Conservation (phyloP, 2,797 vertebrate genomes). For the Ceryle rudis region DNA sequence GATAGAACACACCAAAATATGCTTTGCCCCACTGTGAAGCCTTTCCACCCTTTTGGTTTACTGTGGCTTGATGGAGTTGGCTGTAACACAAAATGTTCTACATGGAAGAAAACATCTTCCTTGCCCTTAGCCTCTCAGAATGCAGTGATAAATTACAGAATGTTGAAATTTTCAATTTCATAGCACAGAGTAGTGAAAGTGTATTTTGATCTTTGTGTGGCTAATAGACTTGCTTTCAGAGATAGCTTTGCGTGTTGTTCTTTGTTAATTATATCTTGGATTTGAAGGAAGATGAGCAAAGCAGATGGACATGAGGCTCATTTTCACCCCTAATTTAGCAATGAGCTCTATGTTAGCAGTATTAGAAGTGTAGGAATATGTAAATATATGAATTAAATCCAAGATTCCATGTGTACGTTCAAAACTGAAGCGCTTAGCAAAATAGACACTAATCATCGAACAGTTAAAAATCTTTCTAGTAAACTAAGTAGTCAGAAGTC, state of each 20-base stretch:
- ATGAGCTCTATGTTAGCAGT: conserved; percentile 37
- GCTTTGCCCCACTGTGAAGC: neutral
- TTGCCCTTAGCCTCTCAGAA: neutral
- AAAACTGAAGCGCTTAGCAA: neutral
- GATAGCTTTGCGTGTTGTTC: neutral
- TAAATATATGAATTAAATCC: conserved; percentile 57
- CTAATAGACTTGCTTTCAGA: conserved; percentile 15
- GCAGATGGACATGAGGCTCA: conserved; percentile 41
- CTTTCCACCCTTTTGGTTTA: neutral
- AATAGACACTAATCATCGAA: neutral
- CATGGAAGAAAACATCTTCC: neutral
- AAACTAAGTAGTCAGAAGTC: neutral
- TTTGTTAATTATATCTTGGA: conserved; percentile 60
- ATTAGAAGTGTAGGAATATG: neutral
- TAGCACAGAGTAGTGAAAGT: neutral
- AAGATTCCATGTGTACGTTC: conserved; percentile 1
- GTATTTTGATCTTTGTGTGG: neutral
- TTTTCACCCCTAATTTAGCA: conserved; percentile 63
- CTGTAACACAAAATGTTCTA: neutral
- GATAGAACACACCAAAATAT: neutral
- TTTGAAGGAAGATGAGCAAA: conserved; percentile 49
- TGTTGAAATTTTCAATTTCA: neutral
- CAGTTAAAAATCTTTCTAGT: neutral
- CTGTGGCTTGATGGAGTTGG: neutral
- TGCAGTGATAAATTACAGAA: neutral